phyloP scores from a whole-genome alignment of 2,797 vertebrate genomes.

The Lemur catta region DNA sequence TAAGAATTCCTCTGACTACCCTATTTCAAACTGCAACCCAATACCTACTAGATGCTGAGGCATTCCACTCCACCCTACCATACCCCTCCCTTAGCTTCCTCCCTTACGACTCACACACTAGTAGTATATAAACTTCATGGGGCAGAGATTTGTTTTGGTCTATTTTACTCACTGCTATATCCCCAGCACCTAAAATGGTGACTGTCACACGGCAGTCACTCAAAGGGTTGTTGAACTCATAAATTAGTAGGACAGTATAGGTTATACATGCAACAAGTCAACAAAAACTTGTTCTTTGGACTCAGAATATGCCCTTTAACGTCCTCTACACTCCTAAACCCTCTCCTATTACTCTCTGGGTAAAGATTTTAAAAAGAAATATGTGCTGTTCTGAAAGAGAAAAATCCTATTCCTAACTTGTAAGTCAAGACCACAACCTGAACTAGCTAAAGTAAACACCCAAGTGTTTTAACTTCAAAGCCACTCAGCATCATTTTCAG shows the following conservation, averaged over 20 bases:
- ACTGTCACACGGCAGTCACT: neutral
- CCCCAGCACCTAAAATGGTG: neutral
- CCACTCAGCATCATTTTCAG: neutral
- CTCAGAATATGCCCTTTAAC: slow-evolving; percentile 20
- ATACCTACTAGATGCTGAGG: neutral
- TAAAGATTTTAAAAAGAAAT: neutral
- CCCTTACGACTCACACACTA: neutral
- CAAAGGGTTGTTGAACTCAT: neutral
- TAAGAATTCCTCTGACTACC: neutral
- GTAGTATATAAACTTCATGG: neutral
- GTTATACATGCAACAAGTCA: neutral
- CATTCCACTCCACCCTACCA: neutral
- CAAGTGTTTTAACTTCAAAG: neutral
- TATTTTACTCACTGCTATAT: slow-evolving; percentile 18
- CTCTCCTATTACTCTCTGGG: neutral
- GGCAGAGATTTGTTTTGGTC: neutral
- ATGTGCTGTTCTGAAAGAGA: neutral
- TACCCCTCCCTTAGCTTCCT: neutral
- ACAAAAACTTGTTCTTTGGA: neutral
- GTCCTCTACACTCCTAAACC: neutral
- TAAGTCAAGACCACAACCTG: neutral
- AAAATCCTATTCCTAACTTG: neutral
- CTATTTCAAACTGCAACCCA: neutral
- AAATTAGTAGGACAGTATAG: neutral
- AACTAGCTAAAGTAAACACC: neutral